Conservation (phyloP, 2,113 vertebrate genomes). For the Rallus limicola region DNA sequence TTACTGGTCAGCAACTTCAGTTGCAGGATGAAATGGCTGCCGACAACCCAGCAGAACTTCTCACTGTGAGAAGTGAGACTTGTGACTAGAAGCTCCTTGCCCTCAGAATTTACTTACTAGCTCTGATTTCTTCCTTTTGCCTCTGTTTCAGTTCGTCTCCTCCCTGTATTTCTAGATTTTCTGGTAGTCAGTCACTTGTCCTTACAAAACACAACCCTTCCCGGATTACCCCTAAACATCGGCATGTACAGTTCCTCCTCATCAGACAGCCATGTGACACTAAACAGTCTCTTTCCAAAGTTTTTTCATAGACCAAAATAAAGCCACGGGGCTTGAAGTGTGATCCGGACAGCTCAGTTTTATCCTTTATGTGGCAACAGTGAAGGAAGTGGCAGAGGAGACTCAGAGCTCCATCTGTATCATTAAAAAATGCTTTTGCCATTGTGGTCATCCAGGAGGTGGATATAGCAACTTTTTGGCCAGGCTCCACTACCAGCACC, state of each 20-base stretch:
- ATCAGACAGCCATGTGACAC: background rate
- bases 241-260: background rate
- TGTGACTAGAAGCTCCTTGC: background rate
- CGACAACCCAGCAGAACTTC: background rate
- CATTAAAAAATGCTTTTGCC: conserved; percentile 42
- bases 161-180: conserved; percentile 22
- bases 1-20: background rate
- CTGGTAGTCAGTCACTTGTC: background rate
- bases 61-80: background rate
- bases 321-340: background rate
- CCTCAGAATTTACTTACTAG: background rate
- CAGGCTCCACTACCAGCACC: background rate
- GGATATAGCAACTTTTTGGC: background rate
- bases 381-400: background rate
- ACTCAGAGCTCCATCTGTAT: background rate
- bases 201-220: background rate
- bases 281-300: background rate
- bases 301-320: background rate
- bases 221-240: background rate
- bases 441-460: background rate
- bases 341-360: background rate
- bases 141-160: background rate
- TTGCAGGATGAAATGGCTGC: background rate
- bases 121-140: background rate
- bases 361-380: background rate